Percentiles rank a stretch among this genome's conserved stretches.
phyloP scores from a whole-genome alignment of 1,140 invertebrate species.

The Eciton burchellii region DNA sequence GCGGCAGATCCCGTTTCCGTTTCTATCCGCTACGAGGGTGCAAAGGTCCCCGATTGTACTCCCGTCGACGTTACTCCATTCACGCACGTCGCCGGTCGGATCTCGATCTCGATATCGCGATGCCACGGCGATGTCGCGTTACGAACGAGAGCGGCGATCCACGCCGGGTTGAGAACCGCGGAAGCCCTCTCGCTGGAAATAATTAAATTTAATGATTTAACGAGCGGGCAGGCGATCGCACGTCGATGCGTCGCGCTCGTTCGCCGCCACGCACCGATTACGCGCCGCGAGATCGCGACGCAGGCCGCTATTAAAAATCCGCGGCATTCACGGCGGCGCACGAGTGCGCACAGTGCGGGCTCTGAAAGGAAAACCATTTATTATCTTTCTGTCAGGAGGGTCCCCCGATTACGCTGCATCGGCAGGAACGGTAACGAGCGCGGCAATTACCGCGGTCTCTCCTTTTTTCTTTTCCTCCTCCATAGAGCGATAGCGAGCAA shows the following conservation, averaged over 20 bases:
- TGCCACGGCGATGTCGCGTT: conserved; percentile 14
- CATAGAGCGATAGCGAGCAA: conserved; percentile 70
- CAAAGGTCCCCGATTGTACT: conserved; percentile 69
- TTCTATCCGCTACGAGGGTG: conserved; percentile 71
- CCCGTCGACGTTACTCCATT: conserved; percentile 36
- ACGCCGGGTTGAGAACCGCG: neutral
- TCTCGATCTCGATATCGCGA: conserved; percentile 37
- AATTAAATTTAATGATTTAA: conserved; percentile 35
- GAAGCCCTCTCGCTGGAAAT: conserved; percentile 7
- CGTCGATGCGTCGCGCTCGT: neutral
- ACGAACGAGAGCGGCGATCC: conserved; percentile 16
- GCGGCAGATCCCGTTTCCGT: conserved; percentile 70
- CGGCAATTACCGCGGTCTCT: conserved; percentile 74
- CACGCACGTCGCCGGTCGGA: conserved; percentile 25
- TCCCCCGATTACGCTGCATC: conserved; percentile 73
- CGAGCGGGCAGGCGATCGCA: conserved; percentile 9
- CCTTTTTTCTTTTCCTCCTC: too few species aligned
- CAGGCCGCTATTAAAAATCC: conserved; percentile 48
- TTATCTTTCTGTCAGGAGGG: conserved; percentile 76
- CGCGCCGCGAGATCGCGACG: neutral
- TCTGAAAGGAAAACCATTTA: conserved; percentile 76
- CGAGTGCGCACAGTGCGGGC: conserved; percentile 59
- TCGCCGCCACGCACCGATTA: conserved; percentile 1
- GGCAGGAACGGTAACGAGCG: conserved; percentile 76
- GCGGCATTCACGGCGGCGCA: conserved; percentile 46